Evolutionary conservation across 2,888 invertebrate species (phyloP), one percentile per base, ranked within the genome.

Genomic region (Melanostoma mellinum): DNA sequence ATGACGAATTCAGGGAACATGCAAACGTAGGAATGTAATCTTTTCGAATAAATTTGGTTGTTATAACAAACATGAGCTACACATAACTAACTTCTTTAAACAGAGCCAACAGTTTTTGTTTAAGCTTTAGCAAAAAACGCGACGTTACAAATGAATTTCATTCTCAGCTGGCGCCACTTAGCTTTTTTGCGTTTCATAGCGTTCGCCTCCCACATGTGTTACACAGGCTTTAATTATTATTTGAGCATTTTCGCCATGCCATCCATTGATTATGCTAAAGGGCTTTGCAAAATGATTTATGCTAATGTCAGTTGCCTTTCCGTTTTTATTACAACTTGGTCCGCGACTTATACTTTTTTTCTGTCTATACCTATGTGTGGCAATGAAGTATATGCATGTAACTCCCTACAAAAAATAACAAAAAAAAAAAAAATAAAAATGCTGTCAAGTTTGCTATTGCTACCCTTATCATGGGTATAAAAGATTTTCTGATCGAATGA

Each of bases 221-320:
- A 20, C 20, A 20, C 20, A 35, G 67, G 52, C 40, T 73, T 69
- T 63, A 82, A 82, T 69, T 78, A 82, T 77, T 82, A 69, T 78
- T 79, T 74, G 55, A 33, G 69, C 79, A 84, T 84, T 69, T 53
- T 53, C 67, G 40, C 46, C 75, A 61, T 73, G 65, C 42, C 53
- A 61, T 72, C 44, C 74, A 78, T 84, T 79, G 84, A 79, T 75
- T 71, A 79, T 71, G 74, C 60, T 75, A 67, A 75, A 36, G 61
- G 74, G 65, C 63, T 46, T 60, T 60, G 79, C 44, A 69, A 73
- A 74, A 71, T 84, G 84, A 84, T 84, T 79, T 84, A 79, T 75
- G 71, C 65, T 55, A 78, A 79, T 71, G 71, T 60, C 58, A 58
- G 73, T 63, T 72, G 42, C 35, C n/a, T 58, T 65, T 72, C 55